Percentiles rank a stretch among this genome's conserved stretches.
phyloP scores from a whole-genome alignment of 2,797 vertebrate genomes.

The Eulemur coronatus region DNA sequence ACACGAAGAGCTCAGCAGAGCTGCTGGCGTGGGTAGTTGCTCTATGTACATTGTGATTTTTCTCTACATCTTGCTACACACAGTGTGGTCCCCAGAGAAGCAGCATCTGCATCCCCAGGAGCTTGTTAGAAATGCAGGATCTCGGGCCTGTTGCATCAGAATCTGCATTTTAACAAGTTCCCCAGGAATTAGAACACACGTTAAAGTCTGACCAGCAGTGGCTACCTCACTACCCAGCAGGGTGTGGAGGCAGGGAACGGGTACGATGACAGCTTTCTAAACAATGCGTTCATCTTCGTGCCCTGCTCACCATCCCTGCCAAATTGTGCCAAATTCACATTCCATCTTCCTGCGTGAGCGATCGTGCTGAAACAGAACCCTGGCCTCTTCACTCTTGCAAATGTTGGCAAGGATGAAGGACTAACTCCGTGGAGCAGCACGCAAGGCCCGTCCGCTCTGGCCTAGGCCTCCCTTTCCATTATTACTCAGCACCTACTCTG shows the following conservation, averaged over 20 bases:
- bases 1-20: neutral
- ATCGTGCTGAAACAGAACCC: neutral
- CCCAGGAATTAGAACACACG: neutral
- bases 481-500: accelerated
- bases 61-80: neutral
- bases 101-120: neutral
- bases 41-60: accelerated
- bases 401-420: neutral
- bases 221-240: neutral
- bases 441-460: neutral
- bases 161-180: neutral
- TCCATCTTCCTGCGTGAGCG: neutral
- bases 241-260: neutral
- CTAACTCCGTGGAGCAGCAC: neutral
- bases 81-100: neutral
- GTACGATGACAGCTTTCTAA: neutral
- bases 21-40: accelerated
- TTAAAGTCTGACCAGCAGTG: neutral
- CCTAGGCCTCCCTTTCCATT: neutral
- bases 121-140: neutral
- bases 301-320: neutral
- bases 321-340: neutral
- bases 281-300: neutral
- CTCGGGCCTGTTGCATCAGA: neutral
- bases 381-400: neutral